phyloP scores from a whole-genome alignment of 2,888 invertebrate species.

The Hirudinaria manillensis region DNA sequence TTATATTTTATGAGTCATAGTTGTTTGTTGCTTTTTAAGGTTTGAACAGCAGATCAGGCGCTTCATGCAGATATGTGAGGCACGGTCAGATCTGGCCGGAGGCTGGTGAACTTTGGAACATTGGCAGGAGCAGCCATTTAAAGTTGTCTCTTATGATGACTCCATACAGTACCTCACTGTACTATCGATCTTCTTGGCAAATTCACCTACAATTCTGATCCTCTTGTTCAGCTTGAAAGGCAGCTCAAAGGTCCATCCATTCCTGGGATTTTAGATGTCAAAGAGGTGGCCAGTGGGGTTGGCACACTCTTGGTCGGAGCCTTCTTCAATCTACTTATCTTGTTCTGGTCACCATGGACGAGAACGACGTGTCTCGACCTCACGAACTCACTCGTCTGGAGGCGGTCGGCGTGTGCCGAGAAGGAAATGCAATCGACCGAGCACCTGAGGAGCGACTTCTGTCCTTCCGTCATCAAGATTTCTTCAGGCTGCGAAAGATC shows the following conservation, averaged over 20 bases:
- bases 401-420: slow-evolving; percentile 96
- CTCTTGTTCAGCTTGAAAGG: slow-evolving; percentile 96
- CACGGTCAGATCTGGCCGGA: no score
- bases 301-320: slow-evolving; percentile 89
- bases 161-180: slow-evolving; percentile 76
- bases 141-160: slow-evolving; percentile 93
- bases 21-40: no score
- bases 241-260: slow-evolving; percentile 78
- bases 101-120: no score
- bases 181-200: slow-evolving; percentile 77
- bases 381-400: slow-evolving; percentile 95
- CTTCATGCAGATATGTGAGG: no score
- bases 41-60: no score
- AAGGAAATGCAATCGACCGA: slow-evolving; percentile 98
- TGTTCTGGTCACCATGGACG: slow-evolving; percentile 97
- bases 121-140: slow-evolving; percentile 57
- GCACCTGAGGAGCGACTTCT: slow-evolving; percentile 90
- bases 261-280: slow-evolving; percentile 87
- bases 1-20: no score
- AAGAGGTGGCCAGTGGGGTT: slow-evolving; percentile 73
- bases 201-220: slow-evolving; percentile 87
- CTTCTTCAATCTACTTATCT: slow-evolving; percentile 91
- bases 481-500: slow-evolving; percentile 95
- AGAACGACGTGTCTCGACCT: slow-evolving; percentile 88
- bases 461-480: slow-evolving; percentile 87